Conservation (phyloP, 2,888 invertebrate genomes). For the Hypolimnas misippus region DNA sequence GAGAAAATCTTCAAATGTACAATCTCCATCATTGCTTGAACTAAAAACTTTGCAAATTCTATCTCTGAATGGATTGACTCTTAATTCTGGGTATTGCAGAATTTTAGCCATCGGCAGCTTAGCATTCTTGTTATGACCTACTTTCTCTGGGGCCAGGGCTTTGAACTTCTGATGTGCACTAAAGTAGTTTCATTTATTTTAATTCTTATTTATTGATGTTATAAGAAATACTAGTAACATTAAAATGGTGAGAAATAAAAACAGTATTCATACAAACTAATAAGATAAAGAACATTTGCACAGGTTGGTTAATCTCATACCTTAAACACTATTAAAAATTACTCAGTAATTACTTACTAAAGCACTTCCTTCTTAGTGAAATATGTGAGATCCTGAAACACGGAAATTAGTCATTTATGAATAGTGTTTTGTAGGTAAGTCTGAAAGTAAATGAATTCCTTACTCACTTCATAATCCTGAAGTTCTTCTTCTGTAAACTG, state of each 20-base stretch:
- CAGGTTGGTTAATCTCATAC: too few relatives aligned
- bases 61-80: conserved; percentile 96
- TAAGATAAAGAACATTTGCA: too few relatives aligned
- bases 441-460: neutral
- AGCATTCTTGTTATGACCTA: conserved; percentile 94
- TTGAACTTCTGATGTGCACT: conserved; percentile 96
- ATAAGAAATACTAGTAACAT: too few relatives aligned
- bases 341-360: conserved; percentile 86
- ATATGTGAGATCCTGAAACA: conserved; percentile 93
- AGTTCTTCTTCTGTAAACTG: conserved; percentile 95
- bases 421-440: neutral
- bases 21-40: conserved; percentile 94
- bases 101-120: conserved; percentile 93
- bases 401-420: conserved; percentile 18
- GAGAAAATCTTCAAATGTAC: conserved; percentile 97
- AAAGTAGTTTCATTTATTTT: conserved; percentile 15
- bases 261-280: too few relatives aligned
- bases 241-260: too few relatives aligned
- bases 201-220: neutral
- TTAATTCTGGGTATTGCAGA: conserved; percentile 93
- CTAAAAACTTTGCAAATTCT: conserved; percentile 96
- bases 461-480: conserved; percentile 92
- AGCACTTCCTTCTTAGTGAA: conserved; percentile 97
- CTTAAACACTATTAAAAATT: too few relatives aligned
- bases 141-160: conserved; percentile 94